Base-by-base conservation (phyloP, 2,888 invertebrate species). In the Megamerina dolium region DNA sequence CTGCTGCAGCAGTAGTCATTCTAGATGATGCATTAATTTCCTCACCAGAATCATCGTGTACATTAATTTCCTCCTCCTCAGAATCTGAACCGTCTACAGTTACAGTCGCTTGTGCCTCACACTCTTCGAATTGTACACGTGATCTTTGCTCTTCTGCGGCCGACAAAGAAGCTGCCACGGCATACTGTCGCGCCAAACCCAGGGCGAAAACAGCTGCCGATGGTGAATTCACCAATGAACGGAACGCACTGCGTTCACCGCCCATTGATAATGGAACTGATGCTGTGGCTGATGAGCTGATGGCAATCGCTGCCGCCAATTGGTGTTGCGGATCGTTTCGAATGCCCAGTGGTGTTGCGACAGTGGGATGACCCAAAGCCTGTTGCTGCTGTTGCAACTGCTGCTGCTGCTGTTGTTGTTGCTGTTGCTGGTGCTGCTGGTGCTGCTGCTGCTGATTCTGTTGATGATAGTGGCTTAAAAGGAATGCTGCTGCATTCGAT, bases 181-280 rank as follows among this genome's bases (percentile, higher is more conserved):
- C 66, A 42, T 68, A 71, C 29, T 70, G 66, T 8, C 66, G 60
- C 14, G 69, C 68, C 45, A 68, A 44, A 1, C 66, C 71, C 42
- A 70, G 46, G 8, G 66, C 64, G 41, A 80, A 73, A 35, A 77
- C 79, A 27, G 80, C 79, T 5, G 80, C 79, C 3, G 82, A 78
- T 52, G 80, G 79, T 10, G 80, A 77, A 53, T 77, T 79, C 40
- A 82, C 79, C 53, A 87, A 77, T 17, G 87, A 82, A 57, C 86
- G 84, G 72, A 90, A 90, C 27, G 90, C 90, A 73, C 87, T 88
- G 76, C 88, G 85, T 73, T 89, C 88, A 70, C 90, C 89, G 67
- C 90, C 89, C 87, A 89, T 88, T 58, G 75, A 74, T 58, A 74
- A 73, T 59, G 69, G 61, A 52, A 64, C 58, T 53, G 64, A 57